Conservation (phyloP, 2,888 invertebrate genomes). For the Chrysopilus asiliformis region DNA sequence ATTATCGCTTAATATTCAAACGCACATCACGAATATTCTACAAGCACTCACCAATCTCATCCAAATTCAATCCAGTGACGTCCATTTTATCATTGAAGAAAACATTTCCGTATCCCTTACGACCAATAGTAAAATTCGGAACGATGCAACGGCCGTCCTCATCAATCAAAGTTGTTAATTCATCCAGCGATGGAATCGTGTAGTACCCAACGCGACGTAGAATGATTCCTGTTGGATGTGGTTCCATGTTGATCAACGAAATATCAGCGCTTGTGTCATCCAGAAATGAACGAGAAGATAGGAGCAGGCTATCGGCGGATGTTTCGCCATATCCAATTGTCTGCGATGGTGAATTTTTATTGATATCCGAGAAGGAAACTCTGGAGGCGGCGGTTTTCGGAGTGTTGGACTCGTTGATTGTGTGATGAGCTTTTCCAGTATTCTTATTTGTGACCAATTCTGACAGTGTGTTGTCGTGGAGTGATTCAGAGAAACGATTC, state of each 20-base stretch:
- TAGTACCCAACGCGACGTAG: constrained; percentile 71
- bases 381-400: constrained; percentile 16
- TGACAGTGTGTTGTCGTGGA: constrained; percentile 27
- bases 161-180: constrained; percentile 56
- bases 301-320: constrained; percentile 23
- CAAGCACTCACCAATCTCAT: constrained; percentile 54
- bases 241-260: constrained; percentile 24
- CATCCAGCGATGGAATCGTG: constrained; percentile 73
- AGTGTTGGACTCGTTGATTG: constrained; percentile 8
- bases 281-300: constrained; percentile 20
- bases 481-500: constrained; percentile 13
- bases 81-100: constrained; percentile 74
- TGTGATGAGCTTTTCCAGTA: no score
- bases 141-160: constrained; percentile 68
- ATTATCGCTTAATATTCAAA: neutral
- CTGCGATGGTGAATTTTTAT: no score
- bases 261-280: constrained; percentile 17
- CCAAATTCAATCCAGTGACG: constrained; percentile 72
- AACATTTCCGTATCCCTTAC: constrained; percentile 82
- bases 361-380: no score
- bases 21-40: no score
- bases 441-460: constrained; percentile 30
- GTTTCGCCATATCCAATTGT: no score
- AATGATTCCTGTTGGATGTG: constrained; percentile 63
- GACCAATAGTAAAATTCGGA: constrained; percentile 76